A percentile compares a stretch with the other conserved stretches of the same genome.
Conservation (phyloP, 2,113 vertebrate genomes). For the Leuciscus idus region DNA sequence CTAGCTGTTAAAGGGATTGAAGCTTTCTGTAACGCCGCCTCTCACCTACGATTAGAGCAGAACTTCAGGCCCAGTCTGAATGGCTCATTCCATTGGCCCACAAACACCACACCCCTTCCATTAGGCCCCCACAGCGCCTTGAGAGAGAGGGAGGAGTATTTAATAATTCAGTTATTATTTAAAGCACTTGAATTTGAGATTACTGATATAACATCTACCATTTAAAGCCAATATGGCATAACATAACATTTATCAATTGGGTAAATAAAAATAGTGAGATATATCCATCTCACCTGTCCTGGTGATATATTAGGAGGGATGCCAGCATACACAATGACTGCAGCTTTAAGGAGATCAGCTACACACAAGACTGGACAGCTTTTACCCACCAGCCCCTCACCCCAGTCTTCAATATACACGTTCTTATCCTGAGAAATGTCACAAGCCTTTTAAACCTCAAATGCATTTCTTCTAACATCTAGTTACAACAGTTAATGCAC, state of each 20-base stretch:
- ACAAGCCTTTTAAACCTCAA: background rate
- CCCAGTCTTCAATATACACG: conserved; percentile 79
- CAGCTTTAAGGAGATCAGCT: conserved; percentile 65
- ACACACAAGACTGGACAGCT: conserved; percentile 74
- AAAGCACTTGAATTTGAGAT: background rate
- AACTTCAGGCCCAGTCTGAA: conserved; percentile 80
- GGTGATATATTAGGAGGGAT: conserved; percentile 73
- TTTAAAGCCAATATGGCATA: background rate
- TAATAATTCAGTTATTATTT: background rate
- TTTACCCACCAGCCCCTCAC: conserved; percentile 72
- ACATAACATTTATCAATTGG: background rate
- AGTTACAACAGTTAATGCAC: background rate
- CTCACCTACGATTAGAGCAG: conserved; percentile 79
- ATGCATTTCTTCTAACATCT: background rate
- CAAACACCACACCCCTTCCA: conserved; percentile 68
- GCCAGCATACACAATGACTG: conserved; percentile 61
- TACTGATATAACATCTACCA: background rate
- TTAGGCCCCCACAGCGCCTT: conserved; percentile 75
- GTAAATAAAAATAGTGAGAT: background rate
- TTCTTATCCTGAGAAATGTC: conserved; percentile 66
- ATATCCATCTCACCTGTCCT: conserved; percentile 71
- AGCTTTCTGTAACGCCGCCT: background rate
- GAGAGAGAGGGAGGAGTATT: background rate
- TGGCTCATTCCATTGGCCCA: conserved; percentile 78
- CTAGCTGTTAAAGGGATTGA: background rate